A percentile compares a stretch with the other conserved stretches of the same genome.
Conservation (phyloP, 2,797 vertebrate species). For the Typhlichthys eigenmanni region DNA sequence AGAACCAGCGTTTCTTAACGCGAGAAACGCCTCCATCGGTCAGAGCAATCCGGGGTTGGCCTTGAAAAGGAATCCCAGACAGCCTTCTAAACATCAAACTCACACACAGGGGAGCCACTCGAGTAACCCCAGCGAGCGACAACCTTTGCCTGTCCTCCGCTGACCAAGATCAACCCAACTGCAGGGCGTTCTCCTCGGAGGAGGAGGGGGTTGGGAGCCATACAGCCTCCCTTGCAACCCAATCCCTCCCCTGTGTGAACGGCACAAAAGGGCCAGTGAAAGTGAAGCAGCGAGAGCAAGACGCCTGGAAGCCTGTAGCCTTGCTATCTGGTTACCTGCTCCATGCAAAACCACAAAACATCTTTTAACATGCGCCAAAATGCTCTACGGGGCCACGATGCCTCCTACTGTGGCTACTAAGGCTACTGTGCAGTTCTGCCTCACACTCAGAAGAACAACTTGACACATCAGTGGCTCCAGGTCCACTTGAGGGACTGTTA, state of each 20-base stretch:
- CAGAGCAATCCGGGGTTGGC: slow-evolving; percentile 42
- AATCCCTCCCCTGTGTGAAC: slow-evolving; percentile 69
- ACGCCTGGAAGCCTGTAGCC: slow-evolving; percentile 1
- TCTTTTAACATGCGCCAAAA: slow-evolving; percentile 1
- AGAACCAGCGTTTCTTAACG: slow-evolving; percentile 55
- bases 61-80: background rate
- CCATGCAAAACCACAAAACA: slow-evolving; percentile 50
- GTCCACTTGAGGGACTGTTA: too few species aligned
- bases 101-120: slow-evolving; percentile 63
- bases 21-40: slow-evolving; percentile 47
- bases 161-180: slow-evolving; percentile 35
- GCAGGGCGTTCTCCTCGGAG: slow-evolving; percentile 34
- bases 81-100: slow-evolving; percentile 49
- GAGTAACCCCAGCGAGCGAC: slow-evolving; percentile 69
- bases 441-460: slow-evolving; percentile 11
- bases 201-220: slow-evolving; percentile 59
- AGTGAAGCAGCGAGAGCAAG: slow-evolving; percentile 55
- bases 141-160: slow-evolving; percentile 74
- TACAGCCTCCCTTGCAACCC: slow-evolving; percentile 61
- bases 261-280: slow-evolving; percentile 75
- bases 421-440: slow-evolving; percentile 12
- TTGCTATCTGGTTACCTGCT: slow-evolving; percentile 66
- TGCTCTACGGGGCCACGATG: slow-evolving; percentile 23
- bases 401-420: slow-evolving; percentile 8
- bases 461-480: too few species aligned